Evolutionary conservation across 2,113 vertebrate species (phyloP), one percentile per base, ranked within the genome.

Genomic region (Xenopus borealis): DNA sequence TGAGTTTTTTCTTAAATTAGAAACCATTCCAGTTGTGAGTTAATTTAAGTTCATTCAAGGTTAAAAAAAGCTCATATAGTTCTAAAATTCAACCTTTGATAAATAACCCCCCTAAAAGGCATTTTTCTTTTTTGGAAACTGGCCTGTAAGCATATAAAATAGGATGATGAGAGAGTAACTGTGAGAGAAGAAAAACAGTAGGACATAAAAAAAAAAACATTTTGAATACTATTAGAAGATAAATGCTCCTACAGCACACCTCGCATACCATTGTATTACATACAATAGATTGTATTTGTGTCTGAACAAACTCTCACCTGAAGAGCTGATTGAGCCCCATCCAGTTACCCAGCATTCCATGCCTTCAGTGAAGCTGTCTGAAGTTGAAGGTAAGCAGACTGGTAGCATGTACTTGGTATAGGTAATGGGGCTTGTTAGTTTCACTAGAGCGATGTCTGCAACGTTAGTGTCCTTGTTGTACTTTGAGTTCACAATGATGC

Each of bases 371-470:
- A 55, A 85, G 66, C 6, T 2, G 11, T 77, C 62, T 0, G 69
- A 79, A 16, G 80, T 50, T 23, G 75, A 72, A 0, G 86, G 85
- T 61, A 88, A 1, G 7, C 86, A 88, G 76, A 88, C 81, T 0
- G 86, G 85, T 57, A 83, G 79, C 67, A 88, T 80, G 44, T 84
- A 46, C 6, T 50, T 33, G 45, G 59, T 80, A 76, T 80, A 87
- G 62, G 61, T 59, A 69, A 88, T 80, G 0, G 83, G 76, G 0
- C 3, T 23, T 14, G 72, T 62, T 27, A 88, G 64, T 65, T 85
- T 63, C n/a, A 88, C 75, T 52, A 88, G 61, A 61, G 86, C 85
- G 62, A 88, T 81, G 0, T 88, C 85, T 0, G 83, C 83, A 50
- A n/a, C 0, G n/a, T 12, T 17, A 16, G 7, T 2, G 2, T 16